phyloP scores from a whole-genome alignment of 2,113 vertebrate genomes.

The Sylvia atricapilla region DNA sequence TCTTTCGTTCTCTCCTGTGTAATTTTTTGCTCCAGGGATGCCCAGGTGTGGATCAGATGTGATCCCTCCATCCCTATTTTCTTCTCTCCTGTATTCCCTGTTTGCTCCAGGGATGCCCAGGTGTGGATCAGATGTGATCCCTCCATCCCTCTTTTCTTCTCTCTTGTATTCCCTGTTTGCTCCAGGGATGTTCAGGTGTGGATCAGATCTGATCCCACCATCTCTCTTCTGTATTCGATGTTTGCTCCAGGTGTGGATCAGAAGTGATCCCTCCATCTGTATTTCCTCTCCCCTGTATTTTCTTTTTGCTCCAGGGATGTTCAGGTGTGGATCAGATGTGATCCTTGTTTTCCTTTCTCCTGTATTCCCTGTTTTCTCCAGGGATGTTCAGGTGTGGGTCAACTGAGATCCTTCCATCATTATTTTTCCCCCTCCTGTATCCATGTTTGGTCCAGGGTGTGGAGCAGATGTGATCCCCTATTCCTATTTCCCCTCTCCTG shows the following conservation, averaged over 20 bases:
- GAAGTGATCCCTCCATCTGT: rapidly evolving
- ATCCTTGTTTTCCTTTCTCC: neutral
- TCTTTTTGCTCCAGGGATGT: rapidly evolving
- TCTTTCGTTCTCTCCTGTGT: no score
- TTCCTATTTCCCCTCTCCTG: neutral
- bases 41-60: rapidly evolving
- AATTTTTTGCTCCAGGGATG: neutral
- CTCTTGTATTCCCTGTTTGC: rapidly evolving
- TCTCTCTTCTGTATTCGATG: neutral
- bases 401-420: neutral
- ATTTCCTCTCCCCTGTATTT: rapidly evolving
- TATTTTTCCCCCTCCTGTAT: neutral
- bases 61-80: no score
- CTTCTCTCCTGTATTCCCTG: neutral
- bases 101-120: neutral
- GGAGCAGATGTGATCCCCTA: rapidly evolving
- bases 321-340: neutral
- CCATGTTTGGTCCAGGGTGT: no score
- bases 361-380: neutral
- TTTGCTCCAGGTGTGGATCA: neutral
- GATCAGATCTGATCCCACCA: neutral
- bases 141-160: neutral
- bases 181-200: rapidly evolving
- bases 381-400: no score
- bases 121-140: neutral